Percentiles rank a stretch among this genome's conserved stretches.
Evolutionary conservation across 2,797 vertebrate genomes (phyloP).

Genomic region (Sciaenops ocellatus): DNA sequence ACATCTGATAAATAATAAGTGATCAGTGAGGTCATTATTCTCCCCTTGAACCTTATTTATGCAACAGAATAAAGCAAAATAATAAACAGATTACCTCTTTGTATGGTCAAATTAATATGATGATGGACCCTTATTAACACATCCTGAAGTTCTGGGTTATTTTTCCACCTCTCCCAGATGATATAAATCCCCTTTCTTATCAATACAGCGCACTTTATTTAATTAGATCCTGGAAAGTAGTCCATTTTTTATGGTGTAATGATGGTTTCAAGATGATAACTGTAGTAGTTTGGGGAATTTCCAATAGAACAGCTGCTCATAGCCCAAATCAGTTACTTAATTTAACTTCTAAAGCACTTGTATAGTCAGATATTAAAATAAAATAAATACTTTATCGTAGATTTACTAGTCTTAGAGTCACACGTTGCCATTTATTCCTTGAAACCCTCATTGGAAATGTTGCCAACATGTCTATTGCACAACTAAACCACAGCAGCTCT

Average conservation of each 20-base stretch:
- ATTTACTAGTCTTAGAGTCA: no score
- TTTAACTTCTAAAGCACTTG: background rate
- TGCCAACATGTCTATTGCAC: slow-evolving; percentile 20
- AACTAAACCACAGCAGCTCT: slow-evolving; percentile 3
- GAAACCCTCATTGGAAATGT: background rate
- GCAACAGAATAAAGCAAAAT: background rate
- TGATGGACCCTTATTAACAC: background rate
- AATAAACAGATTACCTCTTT: no score
- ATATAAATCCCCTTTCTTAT: background rate
- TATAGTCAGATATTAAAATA: background rate
- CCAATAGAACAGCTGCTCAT: background rate
- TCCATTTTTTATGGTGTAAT: background rate
- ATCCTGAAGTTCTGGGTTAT: no score
- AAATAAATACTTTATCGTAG: background rate
- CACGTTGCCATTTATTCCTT: background rate
- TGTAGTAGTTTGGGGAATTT: background rate
- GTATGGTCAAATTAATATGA: no score
- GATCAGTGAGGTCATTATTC: background rate
- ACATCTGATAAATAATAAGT: background rate
- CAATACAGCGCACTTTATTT: no score
- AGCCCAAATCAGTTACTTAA: background rate
- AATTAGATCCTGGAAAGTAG: background rate
- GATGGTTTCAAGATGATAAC: background rate
- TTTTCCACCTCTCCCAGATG: background rate
- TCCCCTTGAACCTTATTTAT: no score